Conservation (phyloP, 2,888 invertebrate species). For the Cephus runcator region DNA sequence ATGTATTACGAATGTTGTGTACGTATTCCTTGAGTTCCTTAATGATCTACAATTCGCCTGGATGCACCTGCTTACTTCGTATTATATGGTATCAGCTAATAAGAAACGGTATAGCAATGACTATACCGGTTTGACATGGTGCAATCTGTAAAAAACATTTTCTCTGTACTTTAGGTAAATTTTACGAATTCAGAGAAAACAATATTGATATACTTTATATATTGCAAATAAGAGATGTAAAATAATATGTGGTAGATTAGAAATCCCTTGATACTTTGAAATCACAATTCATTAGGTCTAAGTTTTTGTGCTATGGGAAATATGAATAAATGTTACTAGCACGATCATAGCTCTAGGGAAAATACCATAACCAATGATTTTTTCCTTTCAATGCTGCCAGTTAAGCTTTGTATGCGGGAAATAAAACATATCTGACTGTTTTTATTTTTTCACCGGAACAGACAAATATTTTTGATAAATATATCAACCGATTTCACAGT, state of each 20-base stretch:
- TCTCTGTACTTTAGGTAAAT: no score
- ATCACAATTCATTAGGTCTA: background rate
- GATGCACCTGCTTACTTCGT: no score
- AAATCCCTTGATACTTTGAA: background rate
- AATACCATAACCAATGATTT: background rate
- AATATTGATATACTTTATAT: no score
- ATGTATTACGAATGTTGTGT: background rate
- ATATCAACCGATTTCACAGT: constrained; percentile 12
- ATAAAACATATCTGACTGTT: background rate
- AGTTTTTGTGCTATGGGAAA: background rate
- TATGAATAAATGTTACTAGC: background rate
- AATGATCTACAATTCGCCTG: no score
- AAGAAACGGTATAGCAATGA: no score
- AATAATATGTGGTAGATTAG: no score
- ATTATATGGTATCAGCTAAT: no score
- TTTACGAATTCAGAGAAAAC: no score
- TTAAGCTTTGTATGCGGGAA: background rate
- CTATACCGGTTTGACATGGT: no score
- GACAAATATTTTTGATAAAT: constrained; percentile 3
- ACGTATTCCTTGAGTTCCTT: no score
- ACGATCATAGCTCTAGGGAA: background rate
- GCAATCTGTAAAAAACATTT: no score
- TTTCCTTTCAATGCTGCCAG: background rate
- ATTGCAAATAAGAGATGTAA: no score
- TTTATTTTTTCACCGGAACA: background rate